phyloP scores from a whole-genome alignment of 2,113 vertebrate species.

The Pelobates fuscus region DNA sequence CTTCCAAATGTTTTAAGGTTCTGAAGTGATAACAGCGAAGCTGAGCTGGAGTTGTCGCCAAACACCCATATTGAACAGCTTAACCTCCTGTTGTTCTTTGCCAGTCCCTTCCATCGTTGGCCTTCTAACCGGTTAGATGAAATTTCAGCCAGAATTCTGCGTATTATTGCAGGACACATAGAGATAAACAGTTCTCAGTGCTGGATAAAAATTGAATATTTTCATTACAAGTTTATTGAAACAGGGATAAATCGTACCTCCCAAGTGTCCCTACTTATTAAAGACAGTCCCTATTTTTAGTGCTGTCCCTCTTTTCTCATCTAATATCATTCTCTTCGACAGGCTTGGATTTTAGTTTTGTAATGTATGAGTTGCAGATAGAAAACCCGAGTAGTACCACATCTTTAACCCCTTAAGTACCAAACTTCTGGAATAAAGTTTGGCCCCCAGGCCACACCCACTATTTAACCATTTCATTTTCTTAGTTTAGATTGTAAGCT shows the following conservation, averaged over 20 bases:
- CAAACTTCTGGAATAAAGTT: too few species aligned
- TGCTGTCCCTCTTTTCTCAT: too few species aligned
- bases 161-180: background rate
- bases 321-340: too few species aligned
- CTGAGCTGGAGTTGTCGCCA: slow-evolving; percentile 34
- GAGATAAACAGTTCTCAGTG: background rate
- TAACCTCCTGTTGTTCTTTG: slow-evolving; percentile 38
- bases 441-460: too few species aligned
- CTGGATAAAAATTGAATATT: background rate
- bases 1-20: slow-evolving; percentile 48
- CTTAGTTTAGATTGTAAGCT: too few species aligned
- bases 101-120: background rate
- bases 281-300: too few species aligned
- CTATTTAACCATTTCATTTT: too few species aligned
- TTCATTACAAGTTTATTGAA: slow-evolving; percentile 2
- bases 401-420: too few species aligned
- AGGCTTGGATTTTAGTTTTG: too few species aligned
- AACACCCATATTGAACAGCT: slow-evolving; percentile 44
- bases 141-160: slow-evolving; percentile 23
- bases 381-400: too few species aligned
- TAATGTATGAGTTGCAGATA: too few species aligned
- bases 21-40: slow-evolving; percentile 43
- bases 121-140: slow-evolving; percentile 8
- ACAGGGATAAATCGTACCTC: background rate
- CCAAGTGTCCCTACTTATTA: too few species aligned